phyloP scores from a whole-genome alignment of 2,797 vertebrate genomes.

The Brotula barbata region DNA sequence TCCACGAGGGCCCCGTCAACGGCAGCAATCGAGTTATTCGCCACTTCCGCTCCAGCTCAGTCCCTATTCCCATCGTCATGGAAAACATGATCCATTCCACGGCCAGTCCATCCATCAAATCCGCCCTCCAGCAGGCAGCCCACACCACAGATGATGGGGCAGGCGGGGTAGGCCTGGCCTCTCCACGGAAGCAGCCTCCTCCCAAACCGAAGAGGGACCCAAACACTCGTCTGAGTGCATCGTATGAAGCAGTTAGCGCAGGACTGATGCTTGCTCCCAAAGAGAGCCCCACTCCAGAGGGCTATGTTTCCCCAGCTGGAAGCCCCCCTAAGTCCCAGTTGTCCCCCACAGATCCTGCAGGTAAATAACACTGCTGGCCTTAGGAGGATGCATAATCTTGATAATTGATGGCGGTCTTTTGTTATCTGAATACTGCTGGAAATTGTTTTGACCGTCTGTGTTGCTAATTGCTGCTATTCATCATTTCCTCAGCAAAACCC shows the following conservation, averaged over 20 bases:
- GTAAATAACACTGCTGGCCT: constrained; percentile 59
- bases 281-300: constrained; percentile 87
- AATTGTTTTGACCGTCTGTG: constrained; percentile 27
- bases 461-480: constrained; percentile 20
- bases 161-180: constrained; percentile 78
- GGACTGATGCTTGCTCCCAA: constrained; percentile 87
- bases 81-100: constrained; percentile 81
- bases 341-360: constrained; percentile 77
- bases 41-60: constrained; percentile 84
- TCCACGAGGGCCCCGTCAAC: constrained; percentile 69
- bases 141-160: constrained; percentile 81
- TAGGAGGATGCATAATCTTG: constrained; percentile 2
- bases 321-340: constrained; percentile 74
- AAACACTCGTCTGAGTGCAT: constrained; percentile 93
- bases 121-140: constrained; percentile 83
- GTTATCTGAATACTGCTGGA: constrained; percentile 12
- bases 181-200: constrained; percentile 95
- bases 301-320: constrained; percentile 77
- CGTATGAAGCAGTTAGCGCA: constrained; percentile 93
- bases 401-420: constrained; percentile 35
- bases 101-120: constrained; percentile 80
- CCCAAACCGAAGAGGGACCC: constrained; percentile 98
- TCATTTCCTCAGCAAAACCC: constrained; percentile 82
- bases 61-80: constrained; percentile 81
- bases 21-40: constrained; percentile 75